Conservation (phyloP, 2,113 vertebrate species). For the Neotoma lepida region DNA sequence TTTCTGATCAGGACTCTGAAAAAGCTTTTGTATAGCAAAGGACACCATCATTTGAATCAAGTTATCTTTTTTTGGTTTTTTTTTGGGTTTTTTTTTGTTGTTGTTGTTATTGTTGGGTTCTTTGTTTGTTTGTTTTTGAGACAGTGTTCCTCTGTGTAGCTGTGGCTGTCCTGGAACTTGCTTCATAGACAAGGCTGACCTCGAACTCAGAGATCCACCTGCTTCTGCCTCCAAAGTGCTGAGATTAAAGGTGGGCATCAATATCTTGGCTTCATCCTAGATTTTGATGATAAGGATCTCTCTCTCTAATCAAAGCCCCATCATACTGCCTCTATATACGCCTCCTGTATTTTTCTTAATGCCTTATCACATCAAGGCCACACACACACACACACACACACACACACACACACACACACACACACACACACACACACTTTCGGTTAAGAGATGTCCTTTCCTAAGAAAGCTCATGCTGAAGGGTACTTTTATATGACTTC, state of each 20-base stretch:
- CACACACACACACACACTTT: not conserved
- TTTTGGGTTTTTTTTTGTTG: too few species aligned
- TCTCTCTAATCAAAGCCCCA: not conserved
- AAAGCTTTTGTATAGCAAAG: not conserved
- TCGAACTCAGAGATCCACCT: not conserved
- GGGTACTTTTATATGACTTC: not conserved
- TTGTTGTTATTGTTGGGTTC: not conserved
- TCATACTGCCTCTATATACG: not conserved
- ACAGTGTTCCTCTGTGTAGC: not conserved
- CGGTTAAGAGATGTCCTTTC: not conserved
- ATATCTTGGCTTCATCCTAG: not conserved
- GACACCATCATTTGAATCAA: not conserved
- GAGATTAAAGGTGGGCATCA: not conserved
- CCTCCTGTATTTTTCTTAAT: not conserved
- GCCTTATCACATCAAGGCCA: not conserved
- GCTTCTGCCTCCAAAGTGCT: not conserved
- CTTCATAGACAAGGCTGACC: not conserved
- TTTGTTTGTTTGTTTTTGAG: not conserved
- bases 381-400: not conserved
- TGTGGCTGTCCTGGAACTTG: not conserved
- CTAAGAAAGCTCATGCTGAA: not conserved
- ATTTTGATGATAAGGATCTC: not conserved
- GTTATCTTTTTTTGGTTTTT: not conserved
- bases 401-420: not conserved
- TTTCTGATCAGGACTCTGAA: not conserved